Evolutionary conservation across 2,797 vertebrate genomes (phyloP), one percentile per base, ranked within the genome.

Genomic region (Sibirionetta formosa): DNA sequence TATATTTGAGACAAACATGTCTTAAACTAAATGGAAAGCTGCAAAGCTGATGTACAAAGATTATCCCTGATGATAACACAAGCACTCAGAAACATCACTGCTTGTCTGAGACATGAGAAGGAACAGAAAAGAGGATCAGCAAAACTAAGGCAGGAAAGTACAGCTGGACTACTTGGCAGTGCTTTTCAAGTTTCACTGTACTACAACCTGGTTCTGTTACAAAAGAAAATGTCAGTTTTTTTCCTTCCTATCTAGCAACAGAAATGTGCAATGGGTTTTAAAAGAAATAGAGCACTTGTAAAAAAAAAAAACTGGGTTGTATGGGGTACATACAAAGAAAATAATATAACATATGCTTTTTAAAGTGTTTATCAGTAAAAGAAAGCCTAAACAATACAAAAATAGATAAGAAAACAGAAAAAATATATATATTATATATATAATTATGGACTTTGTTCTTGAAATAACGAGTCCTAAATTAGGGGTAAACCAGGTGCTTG

Each of bases 41-140:
- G 0, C 60, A 36, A 82, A 88, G 42, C 64, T 96, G 89, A 91
- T 4, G 5, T 85, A 75, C 76, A 60, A 70, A 89, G 89, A 96
- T 92, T 60, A 60, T 64, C 65, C 38, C 60, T 82, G 42, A 56
- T 94, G 95, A 92, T 92, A 94, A 92, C 66, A 81, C 40, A 18
- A 85, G 33, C 36, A 57, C 56, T 71, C 40, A 72, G 87, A 78
- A 83, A 71, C 73, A 88, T 54, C 57, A 78, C 53, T 75, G 68
- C 36, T 86, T 88, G 68, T 65, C 57, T 65, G 19, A 65, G n/a
- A 65, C 11, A 2, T 44, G 14, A n/a, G 38, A 91, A 77, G 48
- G 22, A 87, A 33, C 56, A 91, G 65, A 88, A 82, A 90, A 29
- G 23, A 86, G 29, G 33, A 76, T 69, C 40, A 75, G 53, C 27